Evolutionary conservation across 1,140 invertebrate genomes (phyloP).

Genomic region (Drosophila rhopaloa): DNA sequence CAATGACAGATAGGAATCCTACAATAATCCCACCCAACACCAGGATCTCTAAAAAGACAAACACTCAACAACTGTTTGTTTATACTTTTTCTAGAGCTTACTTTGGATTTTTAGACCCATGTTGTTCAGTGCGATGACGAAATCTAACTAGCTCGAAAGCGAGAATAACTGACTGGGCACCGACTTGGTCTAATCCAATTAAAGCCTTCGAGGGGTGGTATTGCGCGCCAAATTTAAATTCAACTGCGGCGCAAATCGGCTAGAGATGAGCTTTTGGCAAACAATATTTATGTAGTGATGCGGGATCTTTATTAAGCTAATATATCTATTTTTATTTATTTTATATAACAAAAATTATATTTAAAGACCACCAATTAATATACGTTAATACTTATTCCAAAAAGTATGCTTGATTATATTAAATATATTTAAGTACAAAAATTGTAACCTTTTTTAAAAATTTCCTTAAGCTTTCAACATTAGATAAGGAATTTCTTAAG

Average conservation of each 20-base stretch:
- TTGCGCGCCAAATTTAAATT: slow-evolving; percentile 32
- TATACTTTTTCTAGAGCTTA: slow-evolving; percentile 6
- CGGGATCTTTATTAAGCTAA: too few relatives aligned
- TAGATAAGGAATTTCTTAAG: too few relatives aligned
- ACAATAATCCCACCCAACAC: slow-evolving; percentile 51
- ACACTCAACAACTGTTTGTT: neutral
- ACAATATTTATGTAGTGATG: neutral
- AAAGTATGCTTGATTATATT: neutral
- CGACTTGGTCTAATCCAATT: slow-evolving; percentile 63
- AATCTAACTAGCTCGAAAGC: slow-evolving; percentile 53
- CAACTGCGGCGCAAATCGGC: neutral
- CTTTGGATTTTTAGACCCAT: slow-evolving; percentile 66
- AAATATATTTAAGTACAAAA: neutral
- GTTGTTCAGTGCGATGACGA: slow-evolving; percentile 37
- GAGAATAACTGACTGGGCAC: slow-evolving; percentile 14
- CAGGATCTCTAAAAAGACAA: slow-evolving; percentile 57
- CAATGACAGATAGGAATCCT: slow-evolving; percentile 49
- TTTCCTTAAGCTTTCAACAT: too few relatives aligned
- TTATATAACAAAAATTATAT: too few relatives aligned
- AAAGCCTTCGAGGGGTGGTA: slow-evolving; percentile 19
- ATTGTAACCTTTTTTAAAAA: too few relatives aligned
- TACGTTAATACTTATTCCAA: neutral
- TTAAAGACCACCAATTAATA: neutral
- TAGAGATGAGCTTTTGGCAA: slow-evolving; percentile 6
- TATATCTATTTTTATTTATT: too few relatives aligned